Evolutionary conservation across 1,140 invertebrate genomes (phyloP).

Genomic region (Pinna nobilis): DNA sequence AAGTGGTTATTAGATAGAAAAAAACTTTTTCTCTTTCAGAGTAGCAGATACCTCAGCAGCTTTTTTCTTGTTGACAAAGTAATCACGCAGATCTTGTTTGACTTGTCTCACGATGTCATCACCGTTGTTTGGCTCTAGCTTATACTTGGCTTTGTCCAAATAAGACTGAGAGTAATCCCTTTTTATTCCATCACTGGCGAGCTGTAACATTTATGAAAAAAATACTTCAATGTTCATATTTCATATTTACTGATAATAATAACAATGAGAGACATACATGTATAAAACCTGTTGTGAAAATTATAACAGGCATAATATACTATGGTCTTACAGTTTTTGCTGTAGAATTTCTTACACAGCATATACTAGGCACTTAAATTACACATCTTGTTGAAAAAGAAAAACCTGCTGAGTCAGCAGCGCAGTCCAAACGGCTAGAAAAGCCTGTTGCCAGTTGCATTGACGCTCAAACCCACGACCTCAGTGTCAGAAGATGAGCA

Average conservation of each 20-base stretch:
- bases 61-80: slow-evolving; percentile 72
- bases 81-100: slow-evolving; percentile 70
- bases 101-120: slow-evolving; percentile 68
- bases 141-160: slow-evolving; percentile 74
- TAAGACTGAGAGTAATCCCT: slow-evolving; percentile 72
- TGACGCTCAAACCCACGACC: too few relatives aligned
- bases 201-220: slow-evolving; percentile 52
- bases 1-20: not conserved
- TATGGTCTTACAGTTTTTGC: too few relatives aligned
- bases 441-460: too few relatives aligned
- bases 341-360: too few relatives aligned
- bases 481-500: too few relatives aligned
- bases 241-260: not conserved
- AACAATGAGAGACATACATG: not conserved
- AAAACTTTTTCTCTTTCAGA: not conserved
- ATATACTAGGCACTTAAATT: too few relatives aligned
- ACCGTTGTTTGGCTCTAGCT: slow-evolving; percentile 73
- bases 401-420: too few relatives aligned
- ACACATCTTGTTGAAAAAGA: too few relatives aligned
- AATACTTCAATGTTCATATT: not conserved
- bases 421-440: too few relatives aligned
- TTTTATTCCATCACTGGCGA: slow-evolving; percentile 75
- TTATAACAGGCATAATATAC: too few relatives aligned
- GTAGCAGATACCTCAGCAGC: slow-evolving; percentile 68
- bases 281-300: too few relatives aligned